These are phyloP conservation scores for Condylura cristata DNA, from an alignment of 2,113 vertebrate species.

Conservation along the genomic window DNA sequence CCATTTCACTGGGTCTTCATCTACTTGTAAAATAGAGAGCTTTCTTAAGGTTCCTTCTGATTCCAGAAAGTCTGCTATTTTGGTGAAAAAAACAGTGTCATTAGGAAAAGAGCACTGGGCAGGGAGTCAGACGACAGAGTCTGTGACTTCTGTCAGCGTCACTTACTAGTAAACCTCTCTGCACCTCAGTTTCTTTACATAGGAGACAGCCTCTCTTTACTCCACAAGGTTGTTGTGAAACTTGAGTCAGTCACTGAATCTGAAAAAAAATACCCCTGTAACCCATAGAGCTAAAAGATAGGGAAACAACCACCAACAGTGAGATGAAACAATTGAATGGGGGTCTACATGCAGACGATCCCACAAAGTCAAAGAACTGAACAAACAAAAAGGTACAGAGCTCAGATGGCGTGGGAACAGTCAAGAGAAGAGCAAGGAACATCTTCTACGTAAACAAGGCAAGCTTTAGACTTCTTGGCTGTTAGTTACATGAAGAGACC, in stretches of 20 bases:
- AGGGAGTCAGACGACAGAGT: neutral
- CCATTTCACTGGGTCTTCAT: neutral
- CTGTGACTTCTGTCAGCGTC: neutral
- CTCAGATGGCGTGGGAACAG: constrained; percentile 76
- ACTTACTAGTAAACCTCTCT: no score
- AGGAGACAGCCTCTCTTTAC: neutral
- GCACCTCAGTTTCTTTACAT: neutral
- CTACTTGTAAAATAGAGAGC: neutral
- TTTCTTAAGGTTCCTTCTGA: neutral
- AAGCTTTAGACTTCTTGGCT: constrained; percentile 77
- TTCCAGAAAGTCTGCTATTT: neutral
- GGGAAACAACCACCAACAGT: neutral
- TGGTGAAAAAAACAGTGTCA: neutral
- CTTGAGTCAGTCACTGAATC: neutral
- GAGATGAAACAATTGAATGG: neutral
- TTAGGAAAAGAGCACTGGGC: neutral
- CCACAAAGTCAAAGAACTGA: constrained; percentile 53
- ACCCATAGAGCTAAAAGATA: neutral
- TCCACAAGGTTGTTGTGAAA: neutral
- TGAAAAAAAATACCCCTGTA: neutral
- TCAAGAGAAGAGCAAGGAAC: constrained; percentile 70
- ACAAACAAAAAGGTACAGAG: constrained; percentile 52
- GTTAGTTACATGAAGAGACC: constrained; percentile 69
- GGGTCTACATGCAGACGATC: constrained; percentile 8
- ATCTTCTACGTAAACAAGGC: constrained; percentile 71